Conservation (phyloP, 2,888 invertebrate species). For the Ctenicera cuprea region DNA sequence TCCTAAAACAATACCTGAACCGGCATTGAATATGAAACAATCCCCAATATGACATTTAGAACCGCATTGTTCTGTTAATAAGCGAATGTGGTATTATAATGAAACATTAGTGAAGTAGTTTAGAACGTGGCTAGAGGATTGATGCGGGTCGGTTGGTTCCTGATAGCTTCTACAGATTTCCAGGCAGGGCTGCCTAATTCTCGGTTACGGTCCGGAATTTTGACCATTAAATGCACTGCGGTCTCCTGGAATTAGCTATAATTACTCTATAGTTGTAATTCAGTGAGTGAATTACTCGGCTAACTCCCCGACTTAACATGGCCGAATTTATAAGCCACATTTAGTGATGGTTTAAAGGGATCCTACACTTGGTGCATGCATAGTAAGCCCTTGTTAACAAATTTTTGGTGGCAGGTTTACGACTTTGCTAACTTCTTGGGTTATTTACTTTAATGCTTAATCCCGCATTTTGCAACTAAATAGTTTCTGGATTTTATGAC, state of each 20-base stretch:
- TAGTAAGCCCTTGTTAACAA: conserved; percentile 6
- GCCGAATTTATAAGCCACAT: conserved; percentile 41
- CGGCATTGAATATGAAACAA: neutral
- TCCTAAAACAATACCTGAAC: conserved; percentile 27
- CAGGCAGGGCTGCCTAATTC: conserved; percentile 39
- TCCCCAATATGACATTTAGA: conserved; percentile 23
- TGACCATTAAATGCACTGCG: conserved; percentile 47
- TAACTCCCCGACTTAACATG: conserved; percentile 37
- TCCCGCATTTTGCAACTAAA: too few species aligned
- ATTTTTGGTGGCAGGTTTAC: neutral
- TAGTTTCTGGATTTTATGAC: too few species aligned
- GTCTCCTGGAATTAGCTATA: conserved; percentile 48
- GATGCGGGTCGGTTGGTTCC: conserved; percentile 48
- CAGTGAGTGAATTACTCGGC: conserved; percentile 37
- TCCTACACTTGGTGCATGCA: neutral
- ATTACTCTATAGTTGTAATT: conserved; percentile 52
- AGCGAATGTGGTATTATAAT: conserved; percentile 40
- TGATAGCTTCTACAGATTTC: conserved; percentile 48
- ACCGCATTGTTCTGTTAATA: conserved; percentile 38
- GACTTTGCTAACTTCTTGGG: too few species aligned
- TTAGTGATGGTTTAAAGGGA: conserved; percentile 33
- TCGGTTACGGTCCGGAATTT: conserved; percentile 43
- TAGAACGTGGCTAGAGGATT: conserved; percentile 39
- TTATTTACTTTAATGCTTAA: too few species aligned
- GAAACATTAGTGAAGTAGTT: conserved; percentile 41